phyloP scores from a whole-genome alignment of 2,113 vertebrate species.

The Oxygymnocypris stewartii region DNA sequence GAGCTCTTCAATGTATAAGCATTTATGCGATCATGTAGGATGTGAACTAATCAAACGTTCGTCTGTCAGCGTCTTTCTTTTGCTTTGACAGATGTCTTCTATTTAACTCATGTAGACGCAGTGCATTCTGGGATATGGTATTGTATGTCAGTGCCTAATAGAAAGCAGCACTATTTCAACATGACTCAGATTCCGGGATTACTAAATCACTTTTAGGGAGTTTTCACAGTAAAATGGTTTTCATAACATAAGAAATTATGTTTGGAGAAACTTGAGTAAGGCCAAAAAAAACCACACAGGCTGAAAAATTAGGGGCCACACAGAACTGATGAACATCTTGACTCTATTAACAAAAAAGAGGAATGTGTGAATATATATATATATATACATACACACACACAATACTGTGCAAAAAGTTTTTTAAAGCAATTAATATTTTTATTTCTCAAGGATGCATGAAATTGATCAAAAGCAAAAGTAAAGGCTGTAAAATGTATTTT shows the following conservation, averaged over 20 bases:
- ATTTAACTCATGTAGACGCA: slow-evolving; percentile 15
- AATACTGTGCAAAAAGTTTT: neutral
- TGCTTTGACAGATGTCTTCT: slow-evolving; percentile 46
- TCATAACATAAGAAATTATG: slow-evolving; percentile 14
- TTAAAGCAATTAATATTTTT: neutral
- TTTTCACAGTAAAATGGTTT: slow-evolving; percentile 35
- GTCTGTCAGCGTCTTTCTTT: neutral
- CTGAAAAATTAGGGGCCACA: neutral
- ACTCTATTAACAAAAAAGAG: neutral
- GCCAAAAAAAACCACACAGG: neutral
- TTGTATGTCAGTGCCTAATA: slow-evolving; percentile 31
- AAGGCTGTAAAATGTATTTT: neutral
- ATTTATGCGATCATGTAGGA: slow-evolving; percentile 19
- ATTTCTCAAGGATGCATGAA: neutral
- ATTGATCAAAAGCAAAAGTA: neutral
- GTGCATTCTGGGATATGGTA: slow-evolving; percentile 14
- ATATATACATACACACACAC: no score
- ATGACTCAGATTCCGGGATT: slow-evolving; percentile 46
- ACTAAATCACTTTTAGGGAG: slow-evolving; percentile 36
- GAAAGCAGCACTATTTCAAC: slow-evolving; percentile 48
- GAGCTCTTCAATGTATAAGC: neutral
- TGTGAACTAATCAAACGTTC: slow-evolving; percentile 6
- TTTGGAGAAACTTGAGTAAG: slow-evolving; percentile 4
- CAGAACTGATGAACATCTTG: slow-evolving; percentile 1
- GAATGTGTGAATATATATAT: no score